Conservation (phyloP, 2,797 vertebrate species). For the Clamator glandarius region DNA sequence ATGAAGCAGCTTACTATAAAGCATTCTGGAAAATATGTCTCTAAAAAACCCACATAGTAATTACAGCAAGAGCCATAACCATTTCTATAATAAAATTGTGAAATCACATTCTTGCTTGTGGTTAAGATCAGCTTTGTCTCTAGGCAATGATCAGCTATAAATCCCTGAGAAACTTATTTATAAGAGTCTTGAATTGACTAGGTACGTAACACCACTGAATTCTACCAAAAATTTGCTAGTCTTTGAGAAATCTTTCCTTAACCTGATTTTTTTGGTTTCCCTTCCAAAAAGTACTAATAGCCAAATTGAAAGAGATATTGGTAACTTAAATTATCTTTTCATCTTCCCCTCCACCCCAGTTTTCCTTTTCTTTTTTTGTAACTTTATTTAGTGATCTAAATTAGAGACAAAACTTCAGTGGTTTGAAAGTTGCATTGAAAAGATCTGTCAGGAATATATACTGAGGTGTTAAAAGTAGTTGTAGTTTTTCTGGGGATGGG, state of each 20-base stretch:
- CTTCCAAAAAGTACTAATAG: not conserved
- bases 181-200: not conserved
- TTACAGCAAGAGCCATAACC: not conserved
- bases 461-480: not conserved
- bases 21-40: not conserved
- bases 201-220: not conserved
- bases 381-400: not conserved
- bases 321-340: not conserved
- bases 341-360: fast-evolving
- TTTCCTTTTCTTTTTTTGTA: not conserved
- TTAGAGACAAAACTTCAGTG: not conserved
- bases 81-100: not conserved
- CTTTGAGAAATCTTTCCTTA: not conserved
- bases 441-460: not conserved
- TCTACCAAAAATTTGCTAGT: not conserved
- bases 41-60: not conserved
- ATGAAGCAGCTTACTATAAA: not conserved
- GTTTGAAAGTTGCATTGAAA: not conserved
- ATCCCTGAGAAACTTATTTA: not conserved
- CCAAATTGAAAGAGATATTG: not conserved
- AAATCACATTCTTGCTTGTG: not conserved
- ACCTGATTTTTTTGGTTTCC: not conserved
- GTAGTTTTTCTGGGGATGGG: not conserved
- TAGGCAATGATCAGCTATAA: not conserved
- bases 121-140: not conserved